Conservation (phyloP, 1,140 invertebrate genomes). For the Daktulosphaira vitifoliae region DNA sequence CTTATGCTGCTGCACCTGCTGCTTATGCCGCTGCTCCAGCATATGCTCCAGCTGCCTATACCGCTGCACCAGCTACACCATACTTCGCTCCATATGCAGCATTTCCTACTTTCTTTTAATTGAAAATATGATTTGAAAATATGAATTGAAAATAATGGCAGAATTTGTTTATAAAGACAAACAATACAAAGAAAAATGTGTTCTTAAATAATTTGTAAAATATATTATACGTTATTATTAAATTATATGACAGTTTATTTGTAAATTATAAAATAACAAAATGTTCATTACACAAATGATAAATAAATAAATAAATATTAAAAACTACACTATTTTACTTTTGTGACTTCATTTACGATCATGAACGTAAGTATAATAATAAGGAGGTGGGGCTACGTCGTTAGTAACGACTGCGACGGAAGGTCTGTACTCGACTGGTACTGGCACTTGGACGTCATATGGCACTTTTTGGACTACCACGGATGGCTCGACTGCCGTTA, state of each 20-base stretch:
- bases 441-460: neutral
- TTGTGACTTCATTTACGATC: neutral
- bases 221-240: too few relatives aligned
- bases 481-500: conserved; percentile 39
- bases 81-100: conserved; percentile 38
- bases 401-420: neutral
- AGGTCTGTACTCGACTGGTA: neutral
- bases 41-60: conserved; percentile 36
- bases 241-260: too few relatives aligned
- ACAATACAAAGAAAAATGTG: too few relatives aligned
- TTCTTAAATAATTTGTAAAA: too few relatives aligned
- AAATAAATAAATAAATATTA: too few relatives aligned
- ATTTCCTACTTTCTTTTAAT: conserved; percentile 32
- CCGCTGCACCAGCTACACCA: conserved; percentile 35
- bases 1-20: conserved; percentile 32
- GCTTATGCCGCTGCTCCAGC: conserved; percentile 36
- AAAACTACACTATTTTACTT: too few relatives aligned
- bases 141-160: too few relatives aligned
- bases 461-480: conserved; percentile 36
- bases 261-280: too few relatives aligned
- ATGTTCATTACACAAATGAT: too few relatives aligned
- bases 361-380: neutral
- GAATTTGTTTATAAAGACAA: too few relatives aligned
- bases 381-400: neutral
- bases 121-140: too few relatives aligned